Percentiles rank a stretch among this genome's conserved stretches.
These are phyloP conservation scores for Antheraea mylitta DNA, from an alignment of 1,140 invertebrate species.

Conservation along the genomic window DNA sequence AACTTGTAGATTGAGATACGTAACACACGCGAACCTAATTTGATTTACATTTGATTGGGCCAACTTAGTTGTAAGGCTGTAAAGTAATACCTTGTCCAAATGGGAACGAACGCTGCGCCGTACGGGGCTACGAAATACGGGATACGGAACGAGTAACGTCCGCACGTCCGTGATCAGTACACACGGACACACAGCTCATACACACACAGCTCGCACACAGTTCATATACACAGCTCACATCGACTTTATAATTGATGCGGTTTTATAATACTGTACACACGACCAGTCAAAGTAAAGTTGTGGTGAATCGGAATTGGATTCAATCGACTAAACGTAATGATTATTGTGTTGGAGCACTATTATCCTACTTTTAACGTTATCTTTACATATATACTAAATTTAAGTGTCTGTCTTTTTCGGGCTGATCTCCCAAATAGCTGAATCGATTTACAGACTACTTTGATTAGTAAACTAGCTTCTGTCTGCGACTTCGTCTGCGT, in stretches of 20 bases:
- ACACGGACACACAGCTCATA: too few relatives aligned
- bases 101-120: not conserved
- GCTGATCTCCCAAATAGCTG: too few relatives aligned
- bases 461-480: too few relatives aligned
- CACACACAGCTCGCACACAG: not conserved
- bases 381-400: too few relatives aligned
- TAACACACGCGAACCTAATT: not conserved
- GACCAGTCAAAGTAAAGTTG: slow-evolving; percentile 9
- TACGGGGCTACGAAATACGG: not conserved
- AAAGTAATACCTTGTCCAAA: not conserved
- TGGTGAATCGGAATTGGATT: slow-evolving; percentile 14
- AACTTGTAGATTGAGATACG: not conserved
- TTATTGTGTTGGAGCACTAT: not conserved
- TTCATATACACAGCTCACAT: not conserved
- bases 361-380: too few relatives aligned
- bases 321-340: slow-evolving; percentile 9
- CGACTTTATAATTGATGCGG: slow-evolving; percentile 22
- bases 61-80: not conserved
- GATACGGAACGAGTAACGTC: not conserved
- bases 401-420: too few relatives aligned
- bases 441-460: too few relatives aligned
- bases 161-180: not conserved
- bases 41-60: not conserved
- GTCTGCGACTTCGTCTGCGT: too few relatives aligned
- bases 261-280: slow-evolving; percentile 18